Evolutionary conservation across 1,140 invertebrate genomes (phyloP), one percentile per base, ranked within the genome.

Genomic region (Plectrocnemia conspersa): DNA sequence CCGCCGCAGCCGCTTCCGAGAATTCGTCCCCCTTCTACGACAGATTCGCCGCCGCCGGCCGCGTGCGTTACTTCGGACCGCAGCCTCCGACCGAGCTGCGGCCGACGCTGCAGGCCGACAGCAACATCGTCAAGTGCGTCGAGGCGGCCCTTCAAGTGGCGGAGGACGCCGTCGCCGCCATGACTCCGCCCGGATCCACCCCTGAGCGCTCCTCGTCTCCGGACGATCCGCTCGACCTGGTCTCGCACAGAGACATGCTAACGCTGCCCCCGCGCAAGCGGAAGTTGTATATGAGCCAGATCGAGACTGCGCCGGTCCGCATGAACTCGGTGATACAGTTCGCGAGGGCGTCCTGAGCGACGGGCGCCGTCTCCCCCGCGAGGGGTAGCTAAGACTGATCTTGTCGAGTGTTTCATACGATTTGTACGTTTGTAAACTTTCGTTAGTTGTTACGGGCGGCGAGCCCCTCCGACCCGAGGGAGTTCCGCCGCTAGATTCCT

Each of bases 251-350:
- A 32, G 83, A 84, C 57, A 78, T 78, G 44, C 75, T 86, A 16
- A 86, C 80, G 27, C 68, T 90, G 36, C 88, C 88, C 7, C 81
- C 85, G 2, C 72, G 88, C 33, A 91, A 91, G 70, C 77, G 88
- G 40, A 89, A 87, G 65, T 82, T 88, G 72, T 89, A 89, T 62
- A 78, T 85, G 44, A 79, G 85, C 53, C 82, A 82, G 0, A 81
- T 83, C 75, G 79, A 83, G 56, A 61, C 71, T 22, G 68, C 74
- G 22, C 69, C 65, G 64, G 74, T 74, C 64, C 77, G 87, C 38
- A 83, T 88, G 63, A 88, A 80, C 59, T 88, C 86, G 0, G 88
- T 90, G 32, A 90, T 90, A 60, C 85, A 89, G 49, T 91, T 87
- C 65, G 88, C 87, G 6, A 80, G 82, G 56, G 82, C 86, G 10